A percentile compares a stretch with the other conserved stretches of the same genome.
Conservation (phyloP, 2,113 vertebrate species). For the Dipodomys spectabilis region DNA sequence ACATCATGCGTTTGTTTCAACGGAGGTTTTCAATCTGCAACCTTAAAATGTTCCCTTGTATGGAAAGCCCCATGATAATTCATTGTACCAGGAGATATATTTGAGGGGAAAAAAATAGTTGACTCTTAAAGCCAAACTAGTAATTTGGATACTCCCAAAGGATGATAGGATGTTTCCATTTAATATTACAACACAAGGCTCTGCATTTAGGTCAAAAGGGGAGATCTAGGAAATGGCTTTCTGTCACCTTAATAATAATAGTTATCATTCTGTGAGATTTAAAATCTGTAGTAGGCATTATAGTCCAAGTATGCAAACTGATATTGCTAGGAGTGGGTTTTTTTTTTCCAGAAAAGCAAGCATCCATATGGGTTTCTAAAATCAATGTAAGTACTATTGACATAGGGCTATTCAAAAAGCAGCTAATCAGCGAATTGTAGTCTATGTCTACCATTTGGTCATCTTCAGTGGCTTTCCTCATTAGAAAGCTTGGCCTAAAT, state of each 20-base stretch:
- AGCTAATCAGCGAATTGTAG: too few relatives aligned
- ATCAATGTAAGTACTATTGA: conserved; percentile 21
- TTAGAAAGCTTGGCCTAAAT: too few relatives aligned
- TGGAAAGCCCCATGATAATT: conserved; percentile 39
- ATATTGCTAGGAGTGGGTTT: conserved; percentile 12
- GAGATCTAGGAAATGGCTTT: conserved; percentile 9
- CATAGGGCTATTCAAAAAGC: too few relatives aligned
- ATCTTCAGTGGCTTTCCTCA: too few relatives aligned
- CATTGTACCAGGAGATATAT: not conserved
- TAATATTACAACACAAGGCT: conserved; percentile 30
- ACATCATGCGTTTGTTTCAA: conserved; percentile 69
- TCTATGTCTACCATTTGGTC: too few relatives aligned
- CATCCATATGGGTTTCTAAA: conserved; percentile 61
- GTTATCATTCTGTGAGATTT: not conserved
- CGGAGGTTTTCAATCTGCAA: conserved; percentile 33
- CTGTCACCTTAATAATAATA: too few relatives aligned
- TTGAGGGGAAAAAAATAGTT: conserved; percentile 15
- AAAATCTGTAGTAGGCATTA: not conserved
- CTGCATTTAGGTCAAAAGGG: conserved; percentile 8
- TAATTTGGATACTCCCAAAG: conserved; percentile 40
- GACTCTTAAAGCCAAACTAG: conserved; percentile 72
- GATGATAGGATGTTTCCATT: conserved; percentile 39
- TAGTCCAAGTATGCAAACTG: conserved; percentile 58
- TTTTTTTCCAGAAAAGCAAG: conserved; percentile 61
- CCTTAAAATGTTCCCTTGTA: conserved; percentile 47